These are phyloP conservation scores for Pedionomus torquatus DNA, from an alignment of 2,113 vertebrate species.

Conservation along the genomic window DNA sequence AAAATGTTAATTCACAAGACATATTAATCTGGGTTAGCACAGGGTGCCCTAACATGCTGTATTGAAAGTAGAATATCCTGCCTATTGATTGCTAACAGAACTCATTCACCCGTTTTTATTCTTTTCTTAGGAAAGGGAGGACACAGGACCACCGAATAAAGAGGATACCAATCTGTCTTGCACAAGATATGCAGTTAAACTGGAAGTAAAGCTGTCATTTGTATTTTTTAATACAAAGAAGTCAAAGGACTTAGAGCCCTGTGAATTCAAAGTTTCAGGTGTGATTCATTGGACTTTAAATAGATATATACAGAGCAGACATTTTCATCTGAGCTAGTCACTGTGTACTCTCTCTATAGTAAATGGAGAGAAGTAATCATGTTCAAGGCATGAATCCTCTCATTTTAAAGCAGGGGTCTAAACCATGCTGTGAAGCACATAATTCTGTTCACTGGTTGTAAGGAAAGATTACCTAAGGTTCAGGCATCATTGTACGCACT, in stretches of 20 bases:
- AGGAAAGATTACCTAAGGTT: background rate
- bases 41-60: background rate
- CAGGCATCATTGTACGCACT: background rate
- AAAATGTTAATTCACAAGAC: background rate
- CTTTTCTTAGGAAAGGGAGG: background rate
- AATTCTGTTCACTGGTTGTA: background rate
- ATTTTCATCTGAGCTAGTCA: background rate
- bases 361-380: background rate
- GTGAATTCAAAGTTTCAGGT: background rate
- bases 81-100: background rate
- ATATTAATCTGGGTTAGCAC: background rate
- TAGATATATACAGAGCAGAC: background rate
- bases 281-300: conserved; percentile 12
- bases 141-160: background rate
- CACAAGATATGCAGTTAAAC: background rate
- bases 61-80: background rate
- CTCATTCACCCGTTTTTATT: background rate
- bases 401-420: background rate
- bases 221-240: background rate
- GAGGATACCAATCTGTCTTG: background rate
- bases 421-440: background rate
- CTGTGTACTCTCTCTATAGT: background rate
- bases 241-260: background rate
- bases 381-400: background rate
- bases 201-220: background rate